Base-by-base conservation (phyloP, 2,113 vertebrate genomes). In the Clinocottus analis region DNA sequence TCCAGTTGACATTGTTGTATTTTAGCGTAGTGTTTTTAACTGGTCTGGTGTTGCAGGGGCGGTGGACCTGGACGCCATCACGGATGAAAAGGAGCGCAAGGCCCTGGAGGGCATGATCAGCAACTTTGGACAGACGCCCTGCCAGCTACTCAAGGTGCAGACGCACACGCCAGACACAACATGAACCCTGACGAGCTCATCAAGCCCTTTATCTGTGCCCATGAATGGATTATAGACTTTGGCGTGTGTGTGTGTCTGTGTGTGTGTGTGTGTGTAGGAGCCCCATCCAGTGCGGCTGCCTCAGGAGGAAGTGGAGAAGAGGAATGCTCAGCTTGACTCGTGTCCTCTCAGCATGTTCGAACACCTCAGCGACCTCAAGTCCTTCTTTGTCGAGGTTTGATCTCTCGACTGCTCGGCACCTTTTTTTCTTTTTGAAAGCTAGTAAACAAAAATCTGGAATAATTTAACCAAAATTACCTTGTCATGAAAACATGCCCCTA, bases 21-120 rank as follows among this genome's bases (percentile, higher is more conserved):
- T 13, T 41, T 13, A 6, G 9, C 33, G 29, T 12, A 9, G 23
- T 39, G 1, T n/a, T 49, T 19, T 19, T 56, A 17, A 31, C 35
- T 64, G 33, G 25, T 61, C 33, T 68, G 23, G 1, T 75, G 59
- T 31, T 81, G 73, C 89, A 99, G 98, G 98, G 21, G 98, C 98
- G 14, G 98, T 99, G 81, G 98, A 99, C 92, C 92, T 99, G 82
- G 98, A 99, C 66, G 96, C 97, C 85, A 96, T 99, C 90, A 97
- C 96, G 25, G 97, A 99, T 71, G 98, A 99, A 83, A 99, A 99
- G 80, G 98, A 99, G 92, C 96, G 97, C 3, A 99, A 99, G 77
- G 98, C 98, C 67, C 77, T 99, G 88, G 98, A 99, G 89, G 98
- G 97, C 5, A 99, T 99, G 98, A 99, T 99, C 94, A 99, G 96